Evolutionary conservation across 92 coral and sea anemone genomes (phyloP).

Genomic region (Micromussa lordhowensis): DNA sequence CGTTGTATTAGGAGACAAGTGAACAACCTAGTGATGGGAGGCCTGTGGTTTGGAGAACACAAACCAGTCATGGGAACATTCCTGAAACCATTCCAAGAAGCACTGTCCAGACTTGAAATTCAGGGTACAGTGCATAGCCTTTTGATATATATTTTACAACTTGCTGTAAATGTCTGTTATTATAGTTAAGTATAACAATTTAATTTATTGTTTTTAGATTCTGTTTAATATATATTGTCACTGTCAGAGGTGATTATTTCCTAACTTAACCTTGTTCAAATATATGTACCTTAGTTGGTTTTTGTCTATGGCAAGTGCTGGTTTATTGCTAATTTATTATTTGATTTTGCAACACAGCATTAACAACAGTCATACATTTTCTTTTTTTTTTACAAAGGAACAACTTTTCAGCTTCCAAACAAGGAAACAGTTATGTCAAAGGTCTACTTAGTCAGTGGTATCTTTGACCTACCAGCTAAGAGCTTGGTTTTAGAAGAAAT

Average conservation of each 20-base stretch:
- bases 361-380: too few relatives aligned
- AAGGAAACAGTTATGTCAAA: background rate
- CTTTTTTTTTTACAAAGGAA: background rate
- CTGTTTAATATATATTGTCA: too few relatives aligned
- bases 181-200: too few relatives aligned
- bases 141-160: background rate
- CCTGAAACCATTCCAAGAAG: slow-evolving; percentile 48
- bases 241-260: too few relatives aligned
- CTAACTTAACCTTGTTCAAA: too few relatives aligned
- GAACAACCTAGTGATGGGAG: slow-evolving; percentile 27
- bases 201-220: too few relatives aligned
- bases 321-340: too few relatives aligned
- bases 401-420: background rate
- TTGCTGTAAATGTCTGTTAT: too few relatives aligned
- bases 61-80: slow-evolving; percentile 44
- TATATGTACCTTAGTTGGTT: too few relatives aligned
- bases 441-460: slow-evolving; percentile 37
- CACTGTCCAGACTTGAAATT: slow-evolving; percentile 37
- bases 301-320: too few relatives aligned
- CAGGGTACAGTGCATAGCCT: slow-evolving; percentile 25
- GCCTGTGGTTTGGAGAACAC: slow-evolving; percentile 49
- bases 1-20: slow-evolving; percentile 5
- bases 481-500: slow-evolving; percentile 23
- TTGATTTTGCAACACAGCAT: too few relatives aligned
- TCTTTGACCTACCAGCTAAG: background rate